Base-by-base conservation (phyloP, 2,888 invertebrate species). In the Limenitis camilla region DNA sequence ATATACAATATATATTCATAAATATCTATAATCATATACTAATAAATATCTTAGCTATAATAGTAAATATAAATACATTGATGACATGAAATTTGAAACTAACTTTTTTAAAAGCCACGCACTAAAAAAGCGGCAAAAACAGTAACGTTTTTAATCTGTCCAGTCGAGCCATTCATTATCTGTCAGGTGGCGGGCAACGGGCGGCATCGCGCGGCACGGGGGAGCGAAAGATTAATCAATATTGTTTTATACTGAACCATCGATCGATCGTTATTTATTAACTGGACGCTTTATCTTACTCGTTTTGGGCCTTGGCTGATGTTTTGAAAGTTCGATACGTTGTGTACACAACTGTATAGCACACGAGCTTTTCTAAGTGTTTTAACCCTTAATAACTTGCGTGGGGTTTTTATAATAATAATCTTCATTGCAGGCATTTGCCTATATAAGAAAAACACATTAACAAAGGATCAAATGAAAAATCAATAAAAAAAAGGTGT, bases 181-280 rank as follows among this genome's bases (percentile, higher is more conserved):
- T 65, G 64, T 65, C 63, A 62, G 61, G 54, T 54, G 56, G 59
- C 40, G 50, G 53, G 52, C 56, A 50, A 50, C 44, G 50, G 52
- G 49, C 49, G 45, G 41, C 57, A 30, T 56, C 44, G 33, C 60
- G 55, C 56, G 53, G 55, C 60, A 56, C 56, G 62, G 43, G 56
- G 54, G 31, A 54, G 28, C 44, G 44, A 60, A 61, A 63, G 61
- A 64, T 64, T 63, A 63, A 64, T 64, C 64, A 63, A 64, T 63
- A 64, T 59, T 58, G 63, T 56, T 62, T 62, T 58, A 58, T 56
- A 59, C 56, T 57, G 56, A 56, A 46, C 50, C 40, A 43, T 39
- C 40, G 49, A 53, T 53, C 42, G 52, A 49, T 57, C 52, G 49
- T 49, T 57, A 49, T 54, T 57, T 55, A 52, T 49, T 53, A 53